Conservation (phyloP, 2,888 invertebrate species). For the Meiosimyza platycephala region DNA sequence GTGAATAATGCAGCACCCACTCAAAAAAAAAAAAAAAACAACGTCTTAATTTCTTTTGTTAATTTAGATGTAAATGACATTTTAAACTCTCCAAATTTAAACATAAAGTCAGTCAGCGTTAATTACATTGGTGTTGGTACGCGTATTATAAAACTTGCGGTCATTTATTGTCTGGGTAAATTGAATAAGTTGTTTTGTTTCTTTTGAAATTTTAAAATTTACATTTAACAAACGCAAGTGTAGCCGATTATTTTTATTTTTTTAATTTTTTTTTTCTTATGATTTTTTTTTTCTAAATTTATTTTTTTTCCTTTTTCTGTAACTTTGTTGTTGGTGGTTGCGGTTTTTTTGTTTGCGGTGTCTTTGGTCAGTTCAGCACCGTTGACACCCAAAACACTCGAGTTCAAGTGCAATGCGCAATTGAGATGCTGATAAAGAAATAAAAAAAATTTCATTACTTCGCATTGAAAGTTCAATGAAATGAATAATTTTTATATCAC, state of each 20-base stretch:
- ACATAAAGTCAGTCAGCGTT: no score
- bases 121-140: no score
- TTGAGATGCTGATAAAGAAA: slow-evolving; percentile 31
- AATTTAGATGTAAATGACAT: no score
- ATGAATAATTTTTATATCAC: background rate
- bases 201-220: slow-evolving; percentile 1
- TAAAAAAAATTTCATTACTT: background rate
- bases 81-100: no score
- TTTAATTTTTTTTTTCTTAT: background rate
- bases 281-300: background rate
- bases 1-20: no score
- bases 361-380: background rate
- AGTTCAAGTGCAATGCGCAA: slow-evolving; percentile 36
- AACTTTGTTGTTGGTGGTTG: background rate
- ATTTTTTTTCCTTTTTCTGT: slow-evolving; percentile 3
- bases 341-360: background rate
- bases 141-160: no score
- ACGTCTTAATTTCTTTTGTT: no score
- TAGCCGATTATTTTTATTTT: slow-evolving; percentile 6
- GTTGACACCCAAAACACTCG: slow-evolving; percentile 25
- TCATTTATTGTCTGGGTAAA: no score
- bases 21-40: no score
- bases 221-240: slow-evolving; percentile 8
- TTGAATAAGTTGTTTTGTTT: no score
- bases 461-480: slow-evolving; percentile 16